Percentiles rank a stretch among this genome's conserved stretches.
These are phyloP conservation scores for Drosophila algonquin DNA, from an alignment of 2,888 invertebrate genomes.

Conservation along the genomic window DNA sequence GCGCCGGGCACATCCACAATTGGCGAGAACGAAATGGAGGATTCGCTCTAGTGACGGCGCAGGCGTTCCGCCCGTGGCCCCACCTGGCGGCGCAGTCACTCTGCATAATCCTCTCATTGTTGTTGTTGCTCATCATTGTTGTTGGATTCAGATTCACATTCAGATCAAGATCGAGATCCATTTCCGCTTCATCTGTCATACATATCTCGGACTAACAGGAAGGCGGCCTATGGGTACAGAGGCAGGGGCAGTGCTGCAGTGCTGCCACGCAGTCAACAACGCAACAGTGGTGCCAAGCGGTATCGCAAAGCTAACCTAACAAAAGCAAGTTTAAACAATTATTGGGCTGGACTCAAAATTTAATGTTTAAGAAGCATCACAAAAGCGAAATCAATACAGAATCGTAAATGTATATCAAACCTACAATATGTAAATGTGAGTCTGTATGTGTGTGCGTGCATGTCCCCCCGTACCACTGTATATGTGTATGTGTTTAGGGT, in stretches of 20 bases:
- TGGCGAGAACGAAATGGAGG: conserved; percentile 78
- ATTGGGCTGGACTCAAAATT: conserved; percentile 82
- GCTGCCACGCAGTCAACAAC: conserved; percentile 18
- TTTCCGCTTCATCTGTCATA: conserved; percentile 7
- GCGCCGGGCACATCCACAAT: conserved; percentile 78
- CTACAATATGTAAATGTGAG: conserved; percentile 28
- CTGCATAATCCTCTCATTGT: conserved; percentile 42
- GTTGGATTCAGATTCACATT: too few relatives aligned
- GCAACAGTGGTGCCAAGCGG: conserved; percentile 45
- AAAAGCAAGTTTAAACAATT: conserved; percentile 51
- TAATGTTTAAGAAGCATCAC: conserved; percentile 63
- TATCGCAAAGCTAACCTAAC: conserved; percentile 38
- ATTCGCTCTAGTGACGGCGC: conserved; percentile 73
- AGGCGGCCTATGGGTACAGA: conserved; percentile 4
- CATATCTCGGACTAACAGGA: conserved; percentile 41
- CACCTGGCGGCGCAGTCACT: conserved; percentile 64
- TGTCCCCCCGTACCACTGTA: conserved; percentile 10
- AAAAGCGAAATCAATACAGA: conserved; percentile 29
- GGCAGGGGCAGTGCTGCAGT: conserved; percentile 2
- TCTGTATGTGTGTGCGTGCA: conserved; percentile 42
- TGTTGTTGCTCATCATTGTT: too few relatives aligned
- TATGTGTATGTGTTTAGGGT: conserved; percentile 33
- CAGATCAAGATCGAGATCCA: conserved; percentile 2
- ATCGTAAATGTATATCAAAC: conserved; percentile 49
- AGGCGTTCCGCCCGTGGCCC: conserved; percentile 49